These are phyloP conservation scores for Dione juno DNA, from an alignment of 2,888 invertebrate species.

Conservation along the genomic window DNA sequence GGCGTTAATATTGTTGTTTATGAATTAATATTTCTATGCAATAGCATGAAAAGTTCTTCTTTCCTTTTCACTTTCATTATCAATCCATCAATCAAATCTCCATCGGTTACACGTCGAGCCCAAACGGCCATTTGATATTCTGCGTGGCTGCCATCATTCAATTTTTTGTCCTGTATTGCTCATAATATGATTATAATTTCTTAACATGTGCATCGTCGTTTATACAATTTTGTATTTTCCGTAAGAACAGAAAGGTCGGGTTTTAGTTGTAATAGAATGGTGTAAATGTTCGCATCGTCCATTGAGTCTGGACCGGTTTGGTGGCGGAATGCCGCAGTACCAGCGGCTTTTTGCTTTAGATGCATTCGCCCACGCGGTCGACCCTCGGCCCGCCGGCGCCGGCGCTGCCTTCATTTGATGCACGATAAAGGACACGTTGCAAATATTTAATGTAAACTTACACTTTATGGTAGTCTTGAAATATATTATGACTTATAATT, in stretches of 20 bases:
- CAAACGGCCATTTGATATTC: constrained; percentile 64
- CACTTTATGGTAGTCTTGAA: constrained; percentile 41
- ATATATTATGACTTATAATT: constrained; percentile 9
- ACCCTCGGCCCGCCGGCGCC: constrained; percentile 56
- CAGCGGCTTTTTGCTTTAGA: constrained; percentile 73
- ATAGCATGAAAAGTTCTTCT: background rate
- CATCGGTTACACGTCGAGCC: constrained; percentile 58
- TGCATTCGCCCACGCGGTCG: constrained; percentile 72
- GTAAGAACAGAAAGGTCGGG: constrained; percentile 51
- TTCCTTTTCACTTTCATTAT: constrained; percentile 56
- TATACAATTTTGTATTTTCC: constrained; percentile 50
- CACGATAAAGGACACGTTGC: constrained; percentile 70
- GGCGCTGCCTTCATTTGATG: constrained; percentile 59
- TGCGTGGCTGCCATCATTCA: constrained; percentile 65
- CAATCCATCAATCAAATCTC: constrained; percentile 58
- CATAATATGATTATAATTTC: constrained; percentile 75
- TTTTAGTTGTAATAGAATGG: constrained; percentile 52
- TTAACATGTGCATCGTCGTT: constrained; percentile 49
- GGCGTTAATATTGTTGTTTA: background rate
- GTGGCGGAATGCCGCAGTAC: constrained; percentile 72
- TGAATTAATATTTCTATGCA: background rate
- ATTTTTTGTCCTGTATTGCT: constrained; percentile 71
- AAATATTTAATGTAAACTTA: constrained; percentile 65
- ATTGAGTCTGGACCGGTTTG: constrained; percentile 78
- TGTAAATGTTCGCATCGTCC: constrained; percentile 59